A percentile compares a stretch with the other conserved stretches of the same genome.
Evolutionary conservation across 2,888 invertebrate species (phyloP).

Genomic region (Ormyrus nitidulus): DNA sequence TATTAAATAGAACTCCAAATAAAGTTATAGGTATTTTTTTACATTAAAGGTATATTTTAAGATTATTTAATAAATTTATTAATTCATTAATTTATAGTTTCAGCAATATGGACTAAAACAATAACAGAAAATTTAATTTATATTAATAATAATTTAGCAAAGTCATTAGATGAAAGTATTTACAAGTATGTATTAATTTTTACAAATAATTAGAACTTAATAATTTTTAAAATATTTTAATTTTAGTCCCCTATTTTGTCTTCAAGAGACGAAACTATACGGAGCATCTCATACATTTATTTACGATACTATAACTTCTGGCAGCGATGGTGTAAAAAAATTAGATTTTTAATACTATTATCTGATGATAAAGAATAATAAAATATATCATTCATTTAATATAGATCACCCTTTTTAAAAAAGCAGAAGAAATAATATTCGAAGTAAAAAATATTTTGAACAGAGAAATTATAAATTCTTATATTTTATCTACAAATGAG

Average conservation of each 20-base stretch:
- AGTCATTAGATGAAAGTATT: neutral
- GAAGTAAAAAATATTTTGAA: neutral
- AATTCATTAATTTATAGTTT: conserved; percentile 13
- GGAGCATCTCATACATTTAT: conserved; percentile 33
- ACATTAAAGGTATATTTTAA: neutral
- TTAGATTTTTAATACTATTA: too few relatives aligned
- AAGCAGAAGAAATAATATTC: conserved; percentile 5
- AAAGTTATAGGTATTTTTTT: conserved; percentile 19
- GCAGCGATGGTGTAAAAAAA: neutral
- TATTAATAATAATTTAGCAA: conserved; percentile 18
- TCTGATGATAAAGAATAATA: neutral
- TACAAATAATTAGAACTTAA: neutral
- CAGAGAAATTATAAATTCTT: neutral
- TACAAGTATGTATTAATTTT: conserved; percentile 10
- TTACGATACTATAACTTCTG: conserved; percentile 8
- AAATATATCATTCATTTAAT: neutral
- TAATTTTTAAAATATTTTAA: neutral
- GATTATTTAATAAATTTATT: neutral
- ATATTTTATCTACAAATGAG: neutral
- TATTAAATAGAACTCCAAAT: conserved; percentile 28
- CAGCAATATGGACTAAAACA: conserved; percentile 33
- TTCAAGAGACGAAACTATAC: conserved; percentile 36
- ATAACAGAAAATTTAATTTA: conserved; percentile 33
- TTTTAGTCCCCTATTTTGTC: conserved; percentile 27
- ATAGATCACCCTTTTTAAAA: conserved; percentile 15